Base-by-base conservation (phyloP, 35 echinoderm and acorn worm species). In the Lytechinus variegatus region DNA sequence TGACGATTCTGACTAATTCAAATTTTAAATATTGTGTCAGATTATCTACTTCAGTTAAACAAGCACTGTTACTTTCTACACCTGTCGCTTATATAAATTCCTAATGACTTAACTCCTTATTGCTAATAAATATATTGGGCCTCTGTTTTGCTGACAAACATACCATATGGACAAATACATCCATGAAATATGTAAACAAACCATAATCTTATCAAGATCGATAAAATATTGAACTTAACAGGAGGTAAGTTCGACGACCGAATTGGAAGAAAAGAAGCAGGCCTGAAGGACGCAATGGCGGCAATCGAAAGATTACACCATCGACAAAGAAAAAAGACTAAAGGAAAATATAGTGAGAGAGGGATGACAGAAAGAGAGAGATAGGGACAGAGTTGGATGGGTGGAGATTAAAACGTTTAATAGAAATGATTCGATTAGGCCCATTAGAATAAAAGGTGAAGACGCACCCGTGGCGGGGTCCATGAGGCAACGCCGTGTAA, bases 361-460 rank as follows among this genome's bases (percentile, higher is more conserved):
- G 19, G 3, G 16, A 79, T 16, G 5, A 60, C 5, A 21, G 12
- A 71, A 21, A 71, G 61, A 21, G 87, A 28, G 87, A 27, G 87
- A 33, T 8, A 89, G 52, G 51, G 87, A 89, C 13, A 89, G 87
- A 53, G n/a, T 29, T 10, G 10, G 87, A 52, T 10, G 13, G 16
- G 29, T 79, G 66, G 21, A 79, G 66, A 79, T 79, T 79, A 79
- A 79, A 79, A 79, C 66, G 66, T 79, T 90, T 90, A 90, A 90
- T 90, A 90, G 88, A 44, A 44, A 90, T 90, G 88, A 90, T 90
- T 90, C 88, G 88, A 90, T 90, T 90, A 90, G 52, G 88, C 52
- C 88, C 88, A 90, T 90, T 90, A 90, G 88, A 90, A 90, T 90
- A 90, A 90, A 90, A 90, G 88, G 88, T 90, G 88, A 90, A 90